Conservation (phyloP, 2,888 invertebrate genomes). For the Caenorhabditis becei region DNA sequence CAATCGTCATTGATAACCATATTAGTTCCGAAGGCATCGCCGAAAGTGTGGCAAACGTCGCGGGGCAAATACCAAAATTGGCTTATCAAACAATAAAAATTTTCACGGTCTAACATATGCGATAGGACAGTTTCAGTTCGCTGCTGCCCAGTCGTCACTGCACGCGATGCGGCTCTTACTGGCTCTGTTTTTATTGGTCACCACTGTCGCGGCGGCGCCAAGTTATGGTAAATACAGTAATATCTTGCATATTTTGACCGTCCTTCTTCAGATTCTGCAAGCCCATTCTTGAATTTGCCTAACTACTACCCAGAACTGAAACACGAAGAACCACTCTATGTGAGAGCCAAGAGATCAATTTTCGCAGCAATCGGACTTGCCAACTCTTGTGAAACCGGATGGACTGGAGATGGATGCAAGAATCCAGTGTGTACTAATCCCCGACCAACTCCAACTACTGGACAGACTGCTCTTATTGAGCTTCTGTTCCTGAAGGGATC, state of each 20-base stretch:
- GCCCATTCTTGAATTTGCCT: constrained; percentile 39
- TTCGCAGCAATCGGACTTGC: constrained; percentile 61
- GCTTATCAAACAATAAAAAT: constrained; percentile 64
- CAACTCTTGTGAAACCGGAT: constrained; percentile 63
- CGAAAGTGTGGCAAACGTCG: constrained; percentile 43
- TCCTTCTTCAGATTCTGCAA: neutral
- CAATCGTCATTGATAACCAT: constrained; percentile 47
- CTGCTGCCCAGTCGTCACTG: constrained; percentile 39
- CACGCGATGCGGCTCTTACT: constrained; percentile 54
- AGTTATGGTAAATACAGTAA: constrained; percentile 30
- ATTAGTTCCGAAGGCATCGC: constrained; percentile 44
- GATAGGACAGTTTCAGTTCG: constrained; percentile 61
- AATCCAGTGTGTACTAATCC: constrained; percentile 64
- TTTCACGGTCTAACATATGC: constrained; percentile 35
- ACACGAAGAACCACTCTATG: constrained; percentile 32
- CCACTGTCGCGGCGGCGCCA: constrained; percentile 45
- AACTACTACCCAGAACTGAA: constrained; percentile 54
- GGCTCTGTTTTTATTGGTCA: constrained; percentile 42
- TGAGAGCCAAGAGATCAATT: constrained; percentile 62
- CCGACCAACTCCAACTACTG: constrained; percentile 31
- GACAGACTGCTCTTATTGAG: constrained; percentile 50
- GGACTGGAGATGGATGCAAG: constrained; percentile 69
- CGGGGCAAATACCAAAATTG: constrained; percentile 61
- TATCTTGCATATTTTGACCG: neutral
- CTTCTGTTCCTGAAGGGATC: constrained; percentile 57